These are phyloP conservation scores for Tringa solitaria DNA, from an alignment of 2,113 vertebrate species.

Conservation along the genomic window DNA sequence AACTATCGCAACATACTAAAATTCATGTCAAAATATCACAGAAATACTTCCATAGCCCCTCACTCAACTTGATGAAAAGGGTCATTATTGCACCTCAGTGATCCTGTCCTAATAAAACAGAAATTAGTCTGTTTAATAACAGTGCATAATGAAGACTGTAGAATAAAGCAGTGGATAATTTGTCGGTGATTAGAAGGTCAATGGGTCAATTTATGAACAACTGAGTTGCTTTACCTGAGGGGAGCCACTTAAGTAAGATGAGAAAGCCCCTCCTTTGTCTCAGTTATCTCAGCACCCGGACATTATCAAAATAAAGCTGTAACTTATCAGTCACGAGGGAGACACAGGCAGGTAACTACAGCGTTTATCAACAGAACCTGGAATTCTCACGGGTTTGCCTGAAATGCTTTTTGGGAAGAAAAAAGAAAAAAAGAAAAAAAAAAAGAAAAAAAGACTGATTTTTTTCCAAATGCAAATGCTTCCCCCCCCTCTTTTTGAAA, in stretches of 20 bases:
- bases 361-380: neutral
- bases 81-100: constrained; percentile 23
- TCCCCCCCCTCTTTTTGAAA: neutral
- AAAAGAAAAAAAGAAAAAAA: neutral
- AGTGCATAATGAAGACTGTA: constrained; percentile 31
- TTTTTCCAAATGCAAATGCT: neutral
- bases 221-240: constrained; percentile 84
- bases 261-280: constrained; percentile 74
- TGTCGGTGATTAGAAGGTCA: constrained; percentile 90
- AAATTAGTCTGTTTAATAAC: constrained; percentile 69
- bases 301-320: constrained; percentile 63
- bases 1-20: rapidly evolving
- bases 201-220: constrained; percentile 86
- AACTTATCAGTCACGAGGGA: constrained; percentile 45
- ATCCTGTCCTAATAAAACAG: constrained; percentile 25
- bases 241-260: constrained; percentile 72
- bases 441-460: neutral
- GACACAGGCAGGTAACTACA: neutral
- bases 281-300: constrained; percentile 51
- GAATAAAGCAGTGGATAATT: constrained; percentile 80
- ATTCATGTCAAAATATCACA: neutral
- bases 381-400: neutral
- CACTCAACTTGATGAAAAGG: neutral
- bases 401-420: neutral
- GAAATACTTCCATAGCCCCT: neutral